These are phyloP conservation scores for Drosophila flavopinicola DNA, from an alignment of 2,888 invertebrate species.

Conservation along the genomic window DNA sequence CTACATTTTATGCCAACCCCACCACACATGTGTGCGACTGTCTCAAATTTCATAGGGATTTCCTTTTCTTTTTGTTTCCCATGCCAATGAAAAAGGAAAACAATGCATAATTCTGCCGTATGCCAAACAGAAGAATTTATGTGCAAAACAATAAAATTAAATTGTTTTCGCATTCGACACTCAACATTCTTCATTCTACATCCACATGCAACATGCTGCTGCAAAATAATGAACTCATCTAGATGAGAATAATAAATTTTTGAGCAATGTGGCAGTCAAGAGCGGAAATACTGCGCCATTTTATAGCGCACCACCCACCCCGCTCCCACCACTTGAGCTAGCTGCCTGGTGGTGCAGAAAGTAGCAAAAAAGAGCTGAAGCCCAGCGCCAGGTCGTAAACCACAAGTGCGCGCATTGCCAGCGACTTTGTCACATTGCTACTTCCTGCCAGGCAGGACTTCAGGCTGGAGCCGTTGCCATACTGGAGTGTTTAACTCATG, in stretches of 20 bases:
- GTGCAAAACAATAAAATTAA: conserved; percentile 83
- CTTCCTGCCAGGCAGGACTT: conserved; percentile 44
- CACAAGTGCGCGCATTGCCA: conserved; percentile 70
- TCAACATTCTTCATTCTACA: conserved; percentile 22
- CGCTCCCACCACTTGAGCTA: conserved; percentile 16
- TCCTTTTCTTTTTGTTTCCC: conserved; percentile 6
- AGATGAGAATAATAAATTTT: conserved; percentile 78
- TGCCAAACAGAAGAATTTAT: conserved; percentile 68
- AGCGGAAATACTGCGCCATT: conserved; percentile 59
- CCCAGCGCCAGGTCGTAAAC: conserved; percentile 71
- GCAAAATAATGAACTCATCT: conserved; percentile 81
- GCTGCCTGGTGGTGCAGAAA: conserved; percentile 12
- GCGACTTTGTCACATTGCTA: conserved; percentile 73
- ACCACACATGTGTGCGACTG: conserved; percentile 21
- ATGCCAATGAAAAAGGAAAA: conserved; percentile 37
- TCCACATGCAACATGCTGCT: conserved; percentile 52
- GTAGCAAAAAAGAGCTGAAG: conserved; percentile 46
- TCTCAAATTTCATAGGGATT: conserved; percentile 58
- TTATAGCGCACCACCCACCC: conserved; percentile 37
- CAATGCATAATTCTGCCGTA: conserved; percentile 69
- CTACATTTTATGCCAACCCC: conserved; percentile 19
- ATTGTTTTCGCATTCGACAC: conserved; percentile 81
- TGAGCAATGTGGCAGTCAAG: conserved; percentile 52
- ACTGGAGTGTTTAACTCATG: conserved; percentile 81
- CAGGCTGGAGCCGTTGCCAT: conserved; percentile 7